A percentile compares a stretch with the other conserved stretches of the same genome.
Evolutionary conservation across 2,113 vertebrate genomes (phyloP).

Genomic region (Ciconia maguari): DNA sequence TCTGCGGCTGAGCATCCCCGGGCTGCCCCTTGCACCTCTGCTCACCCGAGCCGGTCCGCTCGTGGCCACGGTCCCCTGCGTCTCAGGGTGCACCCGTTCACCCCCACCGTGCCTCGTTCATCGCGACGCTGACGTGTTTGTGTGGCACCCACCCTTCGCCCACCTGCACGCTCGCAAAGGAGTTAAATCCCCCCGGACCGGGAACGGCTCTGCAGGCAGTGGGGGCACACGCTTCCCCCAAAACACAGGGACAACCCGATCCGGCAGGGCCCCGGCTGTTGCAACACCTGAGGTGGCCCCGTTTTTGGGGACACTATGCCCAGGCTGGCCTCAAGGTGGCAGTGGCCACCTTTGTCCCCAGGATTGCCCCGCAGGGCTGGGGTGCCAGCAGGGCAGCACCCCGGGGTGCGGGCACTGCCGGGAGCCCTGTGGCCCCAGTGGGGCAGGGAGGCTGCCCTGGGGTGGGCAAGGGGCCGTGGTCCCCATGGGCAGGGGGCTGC

Average conservation of each 20-base stretch:
- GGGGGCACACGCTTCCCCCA: rapidly evolving
- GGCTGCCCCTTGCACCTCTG: neutral
- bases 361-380: neutral
- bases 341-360: conserved; percentile 40
- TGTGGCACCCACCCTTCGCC: neutral
- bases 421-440: rapidly evolving
- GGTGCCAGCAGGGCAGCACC: neutral
- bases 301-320: neutral
- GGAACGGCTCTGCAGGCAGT: neutral
- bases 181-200: neutral
- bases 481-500: rapidly evolving
- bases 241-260: rapidly evolving
- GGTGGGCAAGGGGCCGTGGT: rapidly evolving
- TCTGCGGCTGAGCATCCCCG: rapidly evolving
- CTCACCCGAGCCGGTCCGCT: rapidly evolving
- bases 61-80: rapidly evolving
- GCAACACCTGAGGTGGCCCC: neutral
- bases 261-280: neutral
- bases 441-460: neutral
- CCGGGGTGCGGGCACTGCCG: neutral
- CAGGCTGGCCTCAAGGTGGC: conserved; percentile 52
- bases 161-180: neutral
- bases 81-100: rapidly evolving
- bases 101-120: rapidly evolving
- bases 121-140: rapidly evolving